These are phyloP conservation scores for Agrochola lychnidis DNA, from an alignment of 2,888 invertebrate genomes.

Conservation along the genomic window DNA sequence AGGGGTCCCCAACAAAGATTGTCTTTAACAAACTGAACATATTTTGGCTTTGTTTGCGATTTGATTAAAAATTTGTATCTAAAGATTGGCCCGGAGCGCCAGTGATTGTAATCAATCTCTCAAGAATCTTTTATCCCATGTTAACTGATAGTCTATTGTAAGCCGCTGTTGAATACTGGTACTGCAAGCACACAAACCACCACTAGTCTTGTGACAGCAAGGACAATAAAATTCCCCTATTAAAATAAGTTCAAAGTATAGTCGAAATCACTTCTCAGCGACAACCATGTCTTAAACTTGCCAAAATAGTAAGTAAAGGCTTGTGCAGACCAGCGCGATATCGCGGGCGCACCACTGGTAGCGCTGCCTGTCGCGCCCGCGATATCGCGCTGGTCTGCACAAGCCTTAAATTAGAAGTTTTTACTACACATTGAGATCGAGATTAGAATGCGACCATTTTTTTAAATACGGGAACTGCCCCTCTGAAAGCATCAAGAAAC, in stretches of 20 bases:
- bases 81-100: too few relatives aligned
- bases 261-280: neutral
- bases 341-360: too few relatives aligned
- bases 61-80: too few relatives aligned
- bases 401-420: neutral
- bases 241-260: neutral
- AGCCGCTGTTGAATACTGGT: neutral
- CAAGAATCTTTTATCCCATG: neutral
- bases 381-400: too few relatives aligned
- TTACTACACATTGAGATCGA: neutral
- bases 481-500: neutral
- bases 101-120: neutral
- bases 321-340: too few relatives aligned
- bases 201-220: neutral
- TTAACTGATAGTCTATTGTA: neutral
- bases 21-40: too few relatives aligned
- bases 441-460: neutral
- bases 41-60: too few relatives aligned
- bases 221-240: neutral
- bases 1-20: too few relatives aligned
- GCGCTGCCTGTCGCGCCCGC: too few relatives aligned
- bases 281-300: neutral
- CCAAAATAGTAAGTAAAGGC: too few relatives aligned
- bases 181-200: neutral
- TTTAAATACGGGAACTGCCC: neutral